Base-by-base conservation (phyloP, 2,888 invertebrate genomes). In the Catocala nupta region DNA sequence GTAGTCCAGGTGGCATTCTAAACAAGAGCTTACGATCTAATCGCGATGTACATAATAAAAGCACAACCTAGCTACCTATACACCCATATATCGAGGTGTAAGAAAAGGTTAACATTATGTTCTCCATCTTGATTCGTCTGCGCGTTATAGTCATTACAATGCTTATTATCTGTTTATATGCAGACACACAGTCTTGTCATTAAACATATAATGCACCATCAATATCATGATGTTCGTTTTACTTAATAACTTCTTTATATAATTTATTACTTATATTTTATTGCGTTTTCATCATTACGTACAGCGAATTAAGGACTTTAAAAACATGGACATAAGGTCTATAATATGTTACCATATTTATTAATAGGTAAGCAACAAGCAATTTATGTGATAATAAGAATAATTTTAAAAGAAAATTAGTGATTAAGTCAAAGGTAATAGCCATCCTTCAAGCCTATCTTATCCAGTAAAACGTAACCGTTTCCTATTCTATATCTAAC, bases 141-240 rank as follows among this genome's bases (percentile, higher is more conserved):
- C 1, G 13, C 49, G 48, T n/a, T 49, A 33, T 34, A 43, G 25
- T 39, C 44, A 60, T 60, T 43, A 61, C 51, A 49, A 63, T 63
- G n/a, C 56, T 62, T 56, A 62, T 62, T 48, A 56, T 56, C 62
- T 52, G 50, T 49, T 53, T 57, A 54, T 63, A 63, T 63, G 62
- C 62, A 57, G 42, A 49, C 62, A 57, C 61, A 61, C 61, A 61
- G 13, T 13, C 55, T 61, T 5, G 61, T 55, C 61, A 61, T 61
- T 61, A 61, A 61, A 33, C 55, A 45, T 39, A 45, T 60, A 60
- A 60, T 60, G 39, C 45, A 39, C 60, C 54, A 55, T 55, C 55
- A 55, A 56, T 61, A 61, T 45, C 55, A 33, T 47, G 45, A 61
- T 51, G 45, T 45, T 47, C 55, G 51, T 61, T 61, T 55, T 51